Evolutionary conservation across 2,888 invertebrate species (phyloP), one percentile per base, ranked within the genome.

Genomic region (Lithophane ornitopus): DNA sequence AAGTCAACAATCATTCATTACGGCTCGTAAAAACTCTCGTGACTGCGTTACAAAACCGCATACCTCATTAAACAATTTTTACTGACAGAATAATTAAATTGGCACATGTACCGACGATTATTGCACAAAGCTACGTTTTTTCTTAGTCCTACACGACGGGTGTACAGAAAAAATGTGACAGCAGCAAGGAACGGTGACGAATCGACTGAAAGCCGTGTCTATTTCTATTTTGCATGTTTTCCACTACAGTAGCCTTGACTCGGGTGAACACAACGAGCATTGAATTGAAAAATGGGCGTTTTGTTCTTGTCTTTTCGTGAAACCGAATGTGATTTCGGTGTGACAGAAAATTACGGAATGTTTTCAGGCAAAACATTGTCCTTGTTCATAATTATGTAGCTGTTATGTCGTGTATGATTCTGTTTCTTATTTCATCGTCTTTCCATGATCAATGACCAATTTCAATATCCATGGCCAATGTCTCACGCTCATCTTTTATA

Each of bases 201-300:
- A 90, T 88, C 86, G 80, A 85, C 89, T 73, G 79, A 87, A 87
- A 88, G 80, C 82, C 78, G 78, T 70, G 52, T 86, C 90, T 91
- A 90, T 91, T 92, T 91, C 76, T 81, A 85, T 80, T 84, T 81
- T 78, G 74, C 85, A 87, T 88, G 87, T 91, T 89, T 90, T 88
- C 85, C 80, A 81, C 75, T 83, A 85, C 85, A 82, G 76, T 85
- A 90, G 88, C 91, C 91, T 92, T 91, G 91, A 89, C 85, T 89
- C 71, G 68, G 28, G 46, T 54, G 77, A 49, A 84, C 71, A 65
- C 62, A 85, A 76, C 77, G 74, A 86, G 85, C 86, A 89, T 84
- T 87, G 86, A 90, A 89, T 88, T 89, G 85, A 81, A 77, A 84
- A 84, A 88, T 74, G 78, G 76, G 85, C 86, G 87, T 90, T 88